These are phyloP conservation scores for Virgularia gustaviana DNA, from an alignment of 92 coral and sea anemone species.

Conservation along the genomic window DNA sequence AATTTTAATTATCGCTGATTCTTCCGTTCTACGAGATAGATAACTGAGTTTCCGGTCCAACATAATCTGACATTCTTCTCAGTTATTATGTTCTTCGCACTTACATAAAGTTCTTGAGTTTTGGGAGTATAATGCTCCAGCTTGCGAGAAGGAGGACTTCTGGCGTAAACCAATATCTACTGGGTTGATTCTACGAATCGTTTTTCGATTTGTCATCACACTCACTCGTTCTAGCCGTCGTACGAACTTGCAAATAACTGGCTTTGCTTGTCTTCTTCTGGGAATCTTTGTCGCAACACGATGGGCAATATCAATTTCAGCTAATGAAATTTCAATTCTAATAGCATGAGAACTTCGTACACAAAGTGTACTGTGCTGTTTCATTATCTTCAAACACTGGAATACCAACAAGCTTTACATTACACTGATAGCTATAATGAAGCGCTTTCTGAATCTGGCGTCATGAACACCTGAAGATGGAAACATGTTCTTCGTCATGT, in stretches of 20 bases:
- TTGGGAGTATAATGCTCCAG: slow-evolving; percentile 51
- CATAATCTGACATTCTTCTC: slow-evolving; percentile 46
- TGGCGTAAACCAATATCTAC: slow-evolving; percentile 27
- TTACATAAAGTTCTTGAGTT: slow-evolving; percentile 31
- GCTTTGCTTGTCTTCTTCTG: slow-evolving; percentile 17
- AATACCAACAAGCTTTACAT: slow-evolving; percentile 38
- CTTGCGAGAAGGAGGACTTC: neutral
- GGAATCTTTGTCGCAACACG: slow-evolving; percentile 37
- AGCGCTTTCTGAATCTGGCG: neutral
- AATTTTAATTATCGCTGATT: slow-evolving; percentile 31
- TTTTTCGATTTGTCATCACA: slow-evolving; percentile 46
- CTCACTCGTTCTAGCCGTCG: slow-evolving; percentile 39
- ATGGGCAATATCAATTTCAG: slow-evolving; percentile 55
- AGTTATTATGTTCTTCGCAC: slow-evolving; percentile 45
- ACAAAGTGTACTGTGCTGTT: slow-evolving; percentile 30
- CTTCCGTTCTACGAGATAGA: slow-evolving; percentile 44
- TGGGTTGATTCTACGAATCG: slow-evolving; percentile 1
- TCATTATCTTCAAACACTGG: slow-evolving; percentile 25
- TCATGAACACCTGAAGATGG: too few relatives aligned
- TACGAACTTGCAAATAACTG: slow-evolving; percentile 45
- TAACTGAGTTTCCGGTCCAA: slow-evolving; percentile 44
- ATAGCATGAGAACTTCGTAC: slow-evolving; percentile 27
- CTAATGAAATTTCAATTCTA: slow-evolving; percentile 33
- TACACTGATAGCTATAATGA: slow-evolving; percentile 34
- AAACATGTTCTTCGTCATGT: too few relatives aligned